These are phyloP conservation scores for Ips nitidus DNA, from an alignment of 1,140 invertebrate genomes.

Conservation along the genomic window DNA sequence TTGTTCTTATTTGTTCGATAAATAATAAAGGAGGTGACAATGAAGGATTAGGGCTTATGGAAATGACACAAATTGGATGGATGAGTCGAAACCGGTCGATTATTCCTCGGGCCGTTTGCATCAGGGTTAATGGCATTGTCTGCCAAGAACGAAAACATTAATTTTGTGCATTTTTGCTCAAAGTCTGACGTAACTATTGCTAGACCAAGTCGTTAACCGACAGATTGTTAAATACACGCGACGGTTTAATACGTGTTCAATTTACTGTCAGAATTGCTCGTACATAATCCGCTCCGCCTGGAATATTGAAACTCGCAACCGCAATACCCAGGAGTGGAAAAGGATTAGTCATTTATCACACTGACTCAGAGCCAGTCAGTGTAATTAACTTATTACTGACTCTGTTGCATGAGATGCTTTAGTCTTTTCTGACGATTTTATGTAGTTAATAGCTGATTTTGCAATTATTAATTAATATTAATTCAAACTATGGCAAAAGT, in stretches of 20 bases:
- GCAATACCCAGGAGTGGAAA: constrained; percentile 5
- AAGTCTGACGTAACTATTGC: neutral
- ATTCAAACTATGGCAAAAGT: too few species aligned
- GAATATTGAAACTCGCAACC: constrained; percentile 2
- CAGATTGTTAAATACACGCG: neutral
- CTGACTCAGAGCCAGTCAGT: constrained; percentile 2
- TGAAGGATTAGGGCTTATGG: constrained; percentile 18
- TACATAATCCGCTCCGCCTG: neutral
- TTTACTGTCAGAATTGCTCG: constrained; percentile 6
- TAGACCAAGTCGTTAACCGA: neutral
- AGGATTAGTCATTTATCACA: constrained; percentile 9
- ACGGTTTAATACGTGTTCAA: constrained; percentile 5
- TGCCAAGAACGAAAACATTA: neutral
- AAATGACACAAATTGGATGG: constrained; percentile 14
- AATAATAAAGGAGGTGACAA: constrained; percentile 20
- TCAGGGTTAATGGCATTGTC: constrained; percentile 4
- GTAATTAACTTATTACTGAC: constrained; percentile 12
- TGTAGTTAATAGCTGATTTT: too few species aligned
- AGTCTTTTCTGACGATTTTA: neutral
- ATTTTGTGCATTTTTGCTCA: neutral
- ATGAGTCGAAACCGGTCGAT: constrained; percentile 4
- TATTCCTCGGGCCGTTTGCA: neutral
- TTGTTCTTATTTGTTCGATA: constrained; percentile 7
- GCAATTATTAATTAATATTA: too few species aligned
- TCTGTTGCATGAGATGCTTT: neutral